These are phyloP conservation scores for Caenorhabditis zanzibari DNA, from an alignment of 2,888 invertebrate genomes.

Conservation along the genomic window DNA sequence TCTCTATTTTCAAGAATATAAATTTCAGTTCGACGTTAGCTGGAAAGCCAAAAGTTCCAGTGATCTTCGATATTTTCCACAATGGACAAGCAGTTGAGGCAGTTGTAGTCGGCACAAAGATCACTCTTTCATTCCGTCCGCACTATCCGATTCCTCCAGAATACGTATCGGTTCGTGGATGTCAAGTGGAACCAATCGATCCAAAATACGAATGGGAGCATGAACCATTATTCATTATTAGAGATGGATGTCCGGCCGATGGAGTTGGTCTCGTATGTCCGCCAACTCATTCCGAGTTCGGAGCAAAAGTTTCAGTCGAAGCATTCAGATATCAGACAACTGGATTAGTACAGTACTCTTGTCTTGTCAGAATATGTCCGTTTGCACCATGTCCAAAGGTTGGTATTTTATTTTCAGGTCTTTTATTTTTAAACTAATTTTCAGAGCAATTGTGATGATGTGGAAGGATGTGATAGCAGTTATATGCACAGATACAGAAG, in stretches of 20 bases:
- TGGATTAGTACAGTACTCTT: slow-evolving; percentile 83
- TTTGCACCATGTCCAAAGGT: slow-evolving; percentile 81
- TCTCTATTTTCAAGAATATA: too few species aligned
- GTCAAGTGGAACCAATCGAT: slow-evolving; percentile 83
- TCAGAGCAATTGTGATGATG: slow-evolving; percentile 77
- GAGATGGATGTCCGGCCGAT: slow-evolving; percentile 81
- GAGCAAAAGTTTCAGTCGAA: slow-evolving; percentile 83
- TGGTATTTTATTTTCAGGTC: too few species aligned
- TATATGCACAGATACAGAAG: slow-evolving; percentile 64
- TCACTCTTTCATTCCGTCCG: slow-evolving; percentile 82
- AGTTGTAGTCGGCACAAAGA: slow-evolving; percentile 83
- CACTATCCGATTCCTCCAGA: slow-evolving; percentile 82
- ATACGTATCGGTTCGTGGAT: slow-evolving; percentile 82
- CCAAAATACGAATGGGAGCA: slow-evolving; percentile 83
- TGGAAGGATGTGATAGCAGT: slow-evolving; percentile 80
- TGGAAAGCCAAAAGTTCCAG: slow-evolving; percentile 70
- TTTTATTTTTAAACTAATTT: background rate
- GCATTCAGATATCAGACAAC: slow-evolving; percentile 84
- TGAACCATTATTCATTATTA: slow-evolving; percentile 82
- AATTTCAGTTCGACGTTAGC: slow-evolving; percentile 46
- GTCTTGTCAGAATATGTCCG: slow-evolving; percentile 82
- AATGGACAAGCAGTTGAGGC: slow-evolving; percentile 82
- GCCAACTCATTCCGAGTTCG: slow-evolving; percentile 81
- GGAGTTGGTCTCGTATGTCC: slow-evolving; percentile 83
- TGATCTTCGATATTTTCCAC: slow-evolving; percentile 83